These are phyloP conservation scores for Galendromus occidentalis DNA, from an alignment of 1,140 invertebrate genomes.

Conservation along the genomic window DNA sequence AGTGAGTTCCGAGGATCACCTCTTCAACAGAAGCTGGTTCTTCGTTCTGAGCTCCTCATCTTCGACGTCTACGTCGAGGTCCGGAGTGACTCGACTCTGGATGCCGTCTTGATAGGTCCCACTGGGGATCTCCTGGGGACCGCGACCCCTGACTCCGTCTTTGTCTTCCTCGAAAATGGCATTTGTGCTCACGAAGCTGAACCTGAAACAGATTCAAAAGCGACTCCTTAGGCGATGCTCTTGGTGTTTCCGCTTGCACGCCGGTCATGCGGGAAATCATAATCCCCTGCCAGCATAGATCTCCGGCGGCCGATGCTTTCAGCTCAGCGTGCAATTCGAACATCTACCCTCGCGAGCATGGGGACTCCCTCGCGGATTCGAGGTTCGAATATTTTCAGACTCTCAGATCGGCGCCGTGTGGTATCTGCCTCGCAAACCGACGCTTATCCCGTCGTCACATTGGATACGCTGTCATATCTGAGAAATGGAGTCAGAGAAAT, in stretches of 20 bases:
- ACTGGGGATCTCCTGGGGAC: background rate
- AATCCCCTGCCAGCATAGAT: no score
- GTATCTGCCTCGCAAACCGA: background rate
- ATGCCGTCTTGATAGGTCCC: background rate
- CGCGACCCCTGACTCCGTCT: background rate
- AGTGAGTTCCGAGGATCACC: no score
- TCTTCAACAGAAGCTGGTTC: background rate
- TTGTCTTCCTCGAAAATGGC: background rate
- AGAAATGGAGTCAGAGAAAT: background rate
- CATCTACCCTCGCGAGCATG: no score
- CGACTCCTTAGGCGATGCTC: background rate
- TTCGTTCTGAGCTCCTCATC: background rate
- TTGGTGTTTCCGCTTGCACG: no score
- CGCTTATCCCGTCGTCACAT: background rate
- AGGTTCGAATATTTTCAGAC: background rate
- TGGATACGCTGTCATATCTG: background rate
- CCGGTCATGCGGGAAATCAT: no score
- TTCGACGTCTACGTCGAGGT: background rate
- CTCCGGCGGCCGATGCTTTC: no score
- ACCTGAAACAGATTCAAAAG: background rate
- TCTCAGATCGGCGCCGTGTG: background rate
- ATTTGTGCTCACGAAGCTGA: background rate
- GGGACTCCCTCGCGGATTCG: no score
- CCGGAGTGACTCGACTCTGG: background rate
- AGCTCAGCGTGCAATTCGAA: no score